Conservation (phyloP, 1,140 invertebrate genomes). For the Drosophila trapezifrons region DNA sequence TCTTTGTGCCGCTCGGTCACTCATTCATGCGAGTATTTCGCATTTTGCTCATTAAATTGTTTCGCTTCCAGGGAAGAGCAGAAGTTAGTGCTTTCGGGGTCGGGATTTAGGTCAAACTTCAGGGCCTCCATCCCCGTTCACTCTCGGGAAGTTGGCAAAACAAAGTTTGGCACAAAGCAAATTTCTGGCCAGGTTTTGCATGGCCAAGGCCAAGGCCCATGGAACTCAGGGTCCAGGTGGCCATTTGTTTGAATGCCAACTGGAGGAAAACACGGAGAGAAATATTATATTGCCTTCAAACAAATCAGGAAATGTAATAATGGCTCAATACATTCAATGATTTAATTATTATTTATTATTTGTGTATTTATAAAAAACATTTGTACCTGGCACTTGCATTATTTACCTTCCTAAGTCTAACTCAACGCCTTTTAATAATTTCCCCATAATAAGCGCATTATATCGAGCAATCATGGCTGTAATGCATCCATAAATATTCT, state of each 20-base stretch:
- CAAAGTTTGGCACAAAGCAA: conserved; percentile 47
- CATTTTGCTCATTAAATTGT: conserved; percentile 69
- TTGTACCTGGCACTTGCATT: too few species aligned
- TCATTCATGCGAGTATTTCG: conserved; percentile 38
- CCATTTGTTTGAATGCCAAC: neutral
- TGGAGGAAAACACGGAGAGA: neutral
- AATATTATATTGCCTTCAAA: neutral
- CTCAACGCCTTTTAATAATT: too few species aligned
- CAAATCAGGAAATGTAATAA: neutral
- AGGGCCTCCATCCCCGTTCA: too few species aligned
- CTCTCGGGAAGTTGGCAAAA: conserved; percentile 29
- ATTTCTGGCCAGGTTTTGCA: conserved; percentile 48
- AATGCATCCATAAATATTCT: neutral
- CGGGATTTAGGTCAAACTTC: conserved; percentile 37
- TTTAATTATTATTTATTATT: neutral
- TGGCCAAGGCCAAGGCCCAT: conserved; percentile 32
- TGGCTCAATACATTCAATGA: too few species aligned
- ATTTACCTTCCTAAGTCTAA: too few species aligned
- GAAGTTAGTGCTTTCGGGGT: conserved; percentile 15
- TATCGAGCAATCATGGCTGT: too few species aligned
- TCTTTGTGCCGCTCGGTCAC: conserved; percentile 30
- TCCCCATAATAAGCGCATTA: too few species aligned
- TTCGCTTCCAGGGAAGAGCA: conserved; percentile 41
- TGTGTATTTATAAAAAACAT: too few species aligned
- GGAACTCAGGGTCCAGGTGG: conserved; percentile 16